Evolutionary conservation across 2,113 vertebrate species (phyloP), one percentile per base, ranked within the genome.

Genomic region (Seriola rivoliana): DNA sequence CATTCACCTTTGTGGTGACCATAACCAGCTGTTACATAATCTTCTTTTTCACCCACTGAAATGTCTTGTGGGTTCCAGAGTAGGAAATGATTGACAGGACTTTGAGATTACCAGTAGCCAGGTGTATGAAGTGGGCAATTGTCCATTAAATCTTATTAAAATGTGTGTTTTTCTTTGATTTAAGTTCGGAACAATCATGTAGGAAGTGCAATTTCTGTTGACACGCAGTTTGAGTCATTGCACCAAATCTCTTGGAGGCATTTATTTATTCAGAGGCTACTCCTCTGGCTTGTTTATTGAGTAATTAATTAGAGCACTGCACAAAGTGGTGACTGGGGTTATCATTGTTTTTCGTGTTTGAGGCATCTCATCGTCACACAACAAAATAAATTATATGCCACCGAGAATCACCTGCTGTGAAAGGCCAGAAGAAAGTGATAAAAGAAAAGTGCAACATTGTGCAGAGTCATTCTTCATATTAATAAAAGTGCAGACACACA

Each of bases 1-100:
- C 84, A 13, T 34, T 81, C 82, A 88, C 81, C 71, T 87, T 73
- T 13, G 59, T 13, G 72, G 54, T 63, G 54, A 81, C 14, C 55
- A 59, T 17, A 78, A 75, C 52, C 66, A 55, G 66, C 54, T 86
- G 52, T 92, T 89, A 65, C 70, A 74, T 88, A 86, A 75, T 17
- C 4, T 4, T 57, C 38, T 67, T 70, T n/a, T 16, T 64, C 38
- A 8, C 58, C 76, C 72, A 66, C 63, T 80, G 32, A 55, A 69
- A 60, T 0, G 3, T 78, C 40, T 69, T 65, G 54, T 11, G 3
- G 42, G 64, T 80, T 63, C 46, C 5, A 46, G 23, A 64, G 42
- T 25, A 70, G 58, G 21, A 46, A 63, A 8, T 74, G 71, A 87
- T 55, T 85, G 84, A 60, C 80, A 69, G 78, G 12, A 23, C 14